These are phyloP conservation scores for Anomalospiza imberbis DNA, from an alignment of 2,797 vertebrate species.

Conservation along the genomic window DNA sequence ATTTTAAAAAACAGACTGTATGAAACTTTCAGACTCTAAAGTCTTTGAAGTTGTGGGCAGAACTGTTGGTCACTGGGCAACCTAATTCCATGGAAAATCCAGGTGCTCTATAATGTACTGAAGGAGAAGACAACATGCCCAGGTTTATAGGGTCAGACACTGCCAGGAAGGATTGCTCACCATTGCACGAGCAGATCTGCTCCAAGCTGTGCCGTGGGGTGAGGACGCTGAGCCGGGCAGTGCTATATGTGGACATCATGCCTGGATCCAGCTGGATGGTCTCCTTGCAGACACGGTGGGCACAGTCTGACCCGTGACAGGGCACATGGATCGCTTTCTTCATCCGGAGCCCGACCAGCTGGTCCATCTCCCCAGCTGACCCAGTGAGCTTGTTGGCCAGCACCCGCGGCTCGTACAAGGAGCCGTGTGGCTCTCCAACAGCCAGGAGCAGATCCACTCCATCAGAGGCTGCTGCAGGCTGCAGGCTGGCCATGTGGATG, in stretches of 20 bases:
- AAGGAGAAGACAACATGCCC: not conserved
- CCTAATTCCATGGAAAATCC: not conserved
- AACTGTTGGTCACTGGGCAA: not conserved
- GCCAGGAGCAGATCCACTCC: constrained; percentile 86
- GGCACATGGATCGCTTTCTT: constrained; percentile 79
- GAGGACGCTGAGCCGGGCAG: constrained; percentile 87
- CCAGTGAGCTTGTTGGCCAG: constrained; percentile 74
- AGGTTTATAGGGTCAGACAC: not conserved
- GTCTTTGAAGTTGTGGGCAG: not conserved
- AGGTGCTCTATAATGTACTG: not conserved
- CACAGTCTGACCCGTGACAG: constrained; percentile 81
- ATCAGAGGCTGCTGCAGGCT: constrained; percentile 74
- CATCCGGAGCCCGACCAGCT: constrained; percentile 80
- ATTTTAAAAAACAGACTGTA: accelerated
- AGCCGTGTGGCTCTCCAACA: constrained; percentile 71
- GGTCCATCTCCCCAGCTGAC: constrained; percentile 79
- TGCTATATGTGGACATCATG: constrained; percentile 83
- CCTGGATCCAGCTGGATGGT: constrained; percentile 81
- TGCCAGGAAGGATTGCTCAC: constrained; percentile 67
- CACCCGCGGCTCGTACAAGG: constrained; percentile 60
- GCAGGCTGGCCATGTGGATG: constrained; percentile 91
- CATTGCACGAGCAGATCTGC: constrained; percentile 88
- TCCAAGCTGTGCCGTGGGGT: constrained; percentile 87
- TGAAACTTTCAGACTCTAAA: not conserved
- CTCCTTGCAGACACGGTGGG: constrained; percentile 82